Evolutionary conservation across 2,113 vertebrate species (phyloP), one percentile per base, ranked within the genome.

Genomic region (Leptobrachium leishanense): DNA sequence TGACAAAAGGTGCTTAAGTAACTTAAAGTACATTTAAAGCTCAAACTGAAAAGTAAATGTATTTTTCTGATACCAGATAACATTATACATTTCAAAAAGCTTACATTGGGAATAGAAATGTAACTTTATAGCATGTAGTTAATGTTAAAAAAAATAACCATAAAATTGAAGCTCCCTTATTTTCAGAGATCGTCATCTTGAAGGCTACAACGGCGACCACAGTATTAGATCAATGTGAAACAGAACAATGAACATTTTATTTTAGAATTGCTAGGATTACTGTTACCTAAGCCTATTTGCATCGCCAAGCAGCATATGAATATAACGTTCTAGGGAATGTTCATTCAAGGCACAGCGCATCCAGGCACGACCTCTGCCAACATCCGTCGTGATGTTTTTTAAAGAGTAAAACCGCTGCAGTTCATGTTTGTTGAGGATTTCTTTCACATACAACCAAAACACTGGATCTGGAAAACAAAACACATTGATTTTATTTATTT

Each of bases 401-500:
- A 99, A 91, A 0, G 96, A 92, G 87, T 95, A 95, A 85, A 98
- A 99, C 62, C 96, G 94, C 77, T 98, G 97, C 46, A 97, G 88
- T 83, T 99, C 98, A 3, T 99, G 98, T 42, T 92, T 95, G 89
- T 94, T 98, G 82, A 99, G 92, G 62, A 98, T 94, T 80, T 99
- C 97, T 82, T 96, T 98, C 87, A 98, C 96, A 0, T 97, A 96
- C 81, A 94, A 93, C 98, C 98, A 99, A 89, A 98, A 99, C 7
- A 95, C 96, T 2, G 97, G 90, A 83, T 98, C 97, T 98, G 88
- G 0, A 2, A 84, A 78, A 68, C 79, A 13, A 70, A 15, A 43
- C 8, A 50, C 55, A 59, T 54, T 54, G 1, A 1, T 31, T 31
- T 31, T 31, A 1, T 31, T 31, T 31, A 1, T 31, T 31, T 31